Conservation (phyloP, 2,797 vertebrate genomes). For the Catharus ustulatus region DNA sequence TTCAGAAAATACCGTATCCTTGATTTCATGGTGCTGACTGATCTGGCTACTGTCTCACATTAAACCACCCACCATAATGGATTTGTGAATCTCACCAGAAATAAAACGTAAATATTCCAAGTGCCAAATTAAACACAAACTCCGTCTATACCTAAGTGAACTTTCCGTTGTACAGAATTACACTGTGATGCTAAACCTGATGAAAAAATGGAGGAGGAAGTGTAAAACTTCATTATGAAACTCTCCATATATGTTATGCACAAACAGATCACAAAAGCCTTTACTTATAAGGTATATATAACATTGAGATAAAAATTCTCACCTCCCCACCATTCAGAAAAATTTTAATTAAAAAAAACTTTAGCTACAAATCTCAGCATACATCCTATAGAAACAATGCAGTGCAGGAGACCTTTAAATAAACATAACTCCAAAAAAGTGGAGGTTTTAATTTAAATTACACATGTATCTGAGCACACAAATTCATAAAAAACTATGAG, state of each 20-base stretch:
- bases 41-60: background rate
- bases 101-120: background rate
- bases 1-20: background rate
- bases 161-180: background rate
- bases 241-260: background rate
- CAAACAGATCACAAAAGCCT: background rate
- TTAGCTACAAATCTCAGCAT: background rate
- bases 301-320: background rate
- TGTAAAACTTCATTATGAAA: background rate
- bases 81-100: background rate
- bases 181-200: background rate
- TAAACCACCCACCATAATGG: background rate
- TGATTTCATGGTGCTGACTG: background rate
- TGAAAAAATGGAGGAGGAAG: background rate
- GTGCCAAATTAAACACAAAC: background rate
- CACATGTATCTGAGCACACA: background rate
- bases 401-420: rapidly evolving
- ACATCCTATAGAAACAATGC: background rate
- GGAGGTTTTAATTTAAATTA: background rate
- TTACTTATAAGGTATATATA: background rate
- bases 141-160: background rate
- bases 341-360: background rate
- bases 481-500: background rate
- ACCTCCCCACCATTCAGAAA: background rate
- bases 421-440: background rate